A percentile compares a stretch with the other conserved stretches of the same genome.
phyloP scores from a whole-genome alignment of 1,140 invertebrate genomes.

The Ectropis grisescens region DNA sequence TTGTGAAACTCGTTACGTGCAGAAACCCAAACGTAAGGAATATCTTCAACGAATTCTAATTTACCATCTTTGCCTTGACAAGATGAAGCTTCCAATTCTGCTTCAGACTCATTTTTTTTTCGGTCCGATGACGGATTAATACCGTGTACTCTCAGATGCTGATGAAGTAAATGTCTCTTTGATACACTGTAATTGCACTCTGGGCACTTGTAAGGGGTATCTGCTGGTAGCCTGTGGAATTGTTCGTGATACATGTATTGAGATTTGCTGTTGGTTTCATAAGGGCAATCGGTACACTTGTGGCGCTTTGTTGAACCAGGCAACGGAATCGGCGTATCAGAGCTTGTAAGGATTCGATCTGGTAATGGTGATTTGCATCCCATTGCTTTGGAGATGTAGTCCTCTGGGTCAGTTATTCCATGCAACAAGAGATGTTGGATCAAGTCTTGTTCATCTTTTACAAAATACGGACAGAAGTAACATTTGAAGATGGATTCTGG shows the following conservation, averaged over 20 bases:
- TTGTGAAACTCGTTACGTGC: constrained; percentile 80
- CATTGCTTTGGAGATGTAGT: constrained; percentile 56
- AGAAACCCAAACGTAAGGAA: constrained; percentile 81
- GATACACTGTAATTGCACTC: constrained; percentile 87
- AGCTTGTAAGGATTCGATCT: constrained; percentile 15
- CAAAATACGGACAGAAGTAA: constrained; percentile 85
- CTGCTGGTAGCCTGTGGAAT: constrained; percentile 80
- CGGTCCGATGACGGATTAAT: too few relatives aligned
- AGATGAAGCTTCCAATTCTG: constrained; percentile 28
- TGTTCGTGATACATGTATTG: constrained; percentile 89
- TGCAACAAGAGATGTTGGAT: constrained; percentile 59
- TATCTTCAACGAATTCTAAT: constrained; percentile 41
- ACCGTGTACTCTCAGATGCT: constrained; percentile 84
- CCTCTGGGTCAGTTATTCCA: constrained; percentile 58
- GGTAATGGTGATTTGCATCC: constrained; percentile 40
- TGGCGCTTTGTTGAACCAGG: constrained; percentile 70
- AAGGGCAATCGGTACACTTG: constrained; percentile 81
- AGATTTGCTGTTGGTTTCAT: constrained; percentile 85
- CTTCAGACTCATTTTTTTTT: constrained; percentile 46
- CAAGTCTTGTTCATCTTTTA: constrained; percentile 68
- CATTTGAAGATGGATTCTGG: constrained; percentile 83
- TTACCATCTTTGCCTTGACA: constrained; percentile 20
- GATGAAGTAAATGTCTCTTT: constrained; percentile 82
- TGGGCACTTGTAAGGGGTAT: constrained; percentile 82
- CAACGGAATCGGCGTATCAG: not conserved